Evolutionary conservation across 2,113 vertebrate species (phyloP).

Genomic region (Platycercus adscitus): DNA sequence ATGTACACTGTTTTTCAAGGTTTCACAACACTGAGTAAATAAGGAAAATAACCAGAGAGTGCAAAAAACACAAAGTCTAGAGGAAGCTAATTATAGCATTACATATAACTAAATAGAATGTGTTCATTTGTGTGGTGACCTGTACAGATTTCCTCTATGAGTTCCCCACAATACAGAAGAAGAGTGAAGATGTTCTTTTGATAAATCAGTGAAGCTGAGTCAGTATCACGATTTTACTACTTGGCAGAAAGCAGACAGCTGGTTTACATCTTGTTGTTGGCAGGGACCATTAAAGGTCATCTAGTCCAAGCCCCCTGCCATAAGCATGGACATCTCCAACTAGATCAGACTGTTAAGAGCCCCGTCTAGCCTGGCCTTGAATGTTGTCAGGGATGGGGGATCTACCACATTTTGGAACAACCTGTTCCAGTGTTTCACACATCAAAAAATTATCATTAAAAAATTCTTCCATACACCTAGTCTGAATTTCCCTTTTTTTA

Average conservation of each 20-base stretch:
- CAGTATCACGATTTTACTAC: background rate
- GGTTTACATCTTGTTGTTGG: background rate
- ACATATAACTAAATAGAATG: background rate
- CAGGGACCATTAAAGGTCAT: background rate
- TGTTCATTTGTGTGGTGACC: slow-evolving; percentile 25
- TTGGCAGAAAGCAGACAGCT: background rate
- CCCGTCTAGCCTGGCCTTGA: background rate
- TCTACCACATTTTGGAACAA: background rate
- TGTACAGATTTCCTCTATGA: background rate
- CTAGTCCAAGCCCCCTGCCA: background rate
- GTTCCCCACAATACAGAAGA: background rate
- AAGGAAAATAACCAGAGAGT: background rate
- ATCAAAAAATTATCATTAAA: background rate
- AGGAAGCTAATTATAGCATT: background rate
- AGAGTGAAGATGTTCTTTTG: background rate
- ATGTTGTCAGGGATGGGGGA: background rate
- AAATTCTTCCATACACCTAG: background rate
- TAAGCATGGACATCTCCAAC: background rate
- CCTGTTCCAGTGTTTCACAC: background rate
- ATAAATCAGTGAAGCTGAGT: background rate
- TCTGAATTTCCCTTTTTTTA: background rate
- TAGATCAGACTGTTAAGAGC: background rate
- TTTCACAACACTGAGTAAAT: slow-evolving; percentile 12
- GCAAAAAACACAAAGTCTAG: background rate
- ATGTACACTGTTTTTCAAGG: background rate